Evolutionary conservation across 1,140 invertebrate species (phyloP).

Genomic region (Ceratina calcarata): DNA sequence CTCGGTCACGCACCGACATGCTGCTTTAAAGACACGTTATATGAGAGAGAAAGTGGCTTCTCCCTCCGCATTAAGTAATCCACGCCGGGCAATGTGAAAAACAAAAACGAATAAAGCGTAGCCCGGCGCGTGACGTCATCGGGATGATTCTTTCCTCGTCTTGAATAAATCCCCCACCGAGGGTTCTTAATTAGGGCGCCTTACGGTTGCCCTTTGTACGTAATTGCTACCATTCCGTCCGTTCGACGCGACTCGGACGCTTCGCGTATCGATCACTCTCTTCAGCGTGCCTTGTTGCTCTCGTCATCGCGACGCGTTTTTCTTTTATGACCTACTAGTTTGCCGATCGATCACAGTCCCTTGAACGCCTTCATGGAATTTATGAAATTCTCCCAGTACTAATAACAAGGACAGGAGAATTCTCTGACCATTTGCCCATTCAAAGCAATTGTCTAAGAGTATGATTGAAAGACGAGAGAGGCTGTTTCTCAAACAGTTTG

Average conservation of each 20-base stretch:
- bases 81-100: slow-evolving; percentile 34
- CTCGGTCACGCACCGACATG: slow-evolving; percentile 50
- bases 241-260: not conserved
- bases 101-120: slow-evolving; percentile 30
- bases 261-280: slow-evolving; percentile 21
- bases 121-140: slow-evolving; percentile 28
- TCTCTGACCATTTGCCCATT: too few relatives aligned
- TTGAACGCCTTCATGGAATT: not conserved
- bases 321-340: too few relatives aligned
- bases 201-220: not conserved
- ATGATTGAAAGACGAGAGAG: too few relatives aligned
- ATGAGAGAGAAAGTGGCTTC: slow-evolving; percentile 61
- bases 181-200: slow-evolving; percentile 28
- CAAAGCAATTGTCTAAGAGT: too few relatives aligned
- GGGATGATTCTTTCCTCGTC: slow-evolving; percentile 22
- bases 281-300: not conserved
- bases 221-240: slow-evolving; percentile 23
- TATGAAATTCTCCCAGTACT: not conserved
- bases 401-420: not conserved
- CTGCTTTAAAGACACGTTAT: slow-evolving; percentile 57
- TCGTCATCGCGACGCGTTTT: not conserved
- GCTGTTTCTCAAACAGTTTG: too few relatives aligned
- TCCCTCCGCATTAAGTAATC: slow-evolving; percentile 60
- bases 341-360: not conserved
- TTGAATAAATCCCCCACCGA: not conserved